phyloP scores from a whole-genome alignment of 2,888 invertebrate genomes.

The Neuroscelio doddi region DNA sequence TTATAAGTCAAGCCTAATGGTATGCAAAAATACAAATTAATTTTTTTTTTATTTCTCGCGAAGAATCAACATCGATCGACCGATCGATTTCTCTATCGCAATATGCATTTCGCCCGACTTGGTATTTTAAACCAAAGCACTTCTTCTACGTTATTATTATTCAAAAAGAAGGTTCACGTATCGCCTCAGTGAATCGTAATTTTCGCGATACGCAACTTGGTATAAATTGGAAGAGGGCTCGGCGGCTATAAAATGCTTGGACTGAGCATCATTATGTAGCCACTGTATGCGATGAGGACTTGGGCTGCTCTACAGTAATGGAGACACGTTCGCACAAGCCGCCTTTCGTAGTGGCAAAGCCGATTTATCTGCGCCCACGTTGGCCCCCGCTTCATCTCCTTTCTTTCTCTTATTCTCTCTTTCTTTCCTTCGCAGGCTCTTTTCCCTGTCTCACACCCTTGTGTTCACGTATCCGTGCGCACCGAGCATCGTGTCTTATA shows the following conservation, averaged over 20 bases:
- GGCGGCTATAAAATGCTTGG: constrained; percentile 47
- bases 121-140: no score
- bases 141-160: constrained; percentile 19
- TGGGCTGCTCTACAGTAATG: constrained; percentile 52
- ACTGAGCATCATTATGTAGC: constrained; percentile 51
- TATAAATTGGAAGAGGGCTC: constrained; percentile 46
- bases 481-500: constrained; percentile 60
- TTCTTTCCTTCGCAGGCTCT: not conserved
- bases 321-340: constrained; percentile 65
- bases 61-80: no score
- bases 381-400: constrained; percentile 24
- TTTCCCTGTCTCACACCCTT: constrained; percentile 32
- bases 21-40: no score
- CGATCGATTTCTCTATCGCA: no score
- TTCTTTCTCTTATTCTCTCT: constrained; percentile 23
- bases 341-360: constrained; percentile 62
- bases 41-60: no score
- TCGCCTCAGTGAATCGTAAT: constrained; percentile 37
- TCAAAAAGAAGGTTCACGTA: constrained; percentile 25
- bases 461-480: constrained; percentile 41
- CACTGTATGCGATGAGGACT: constrained; percentile 47
- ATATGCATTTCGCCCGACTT: no score
- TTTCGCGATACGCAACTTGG: constrained; percentile 38
- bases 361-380: constrained; percentile 66
- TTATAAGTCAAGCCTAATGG: no score